Conservation (phyloP, 2,113 vertebrate species). For the Callipepla squamata region DNA sequence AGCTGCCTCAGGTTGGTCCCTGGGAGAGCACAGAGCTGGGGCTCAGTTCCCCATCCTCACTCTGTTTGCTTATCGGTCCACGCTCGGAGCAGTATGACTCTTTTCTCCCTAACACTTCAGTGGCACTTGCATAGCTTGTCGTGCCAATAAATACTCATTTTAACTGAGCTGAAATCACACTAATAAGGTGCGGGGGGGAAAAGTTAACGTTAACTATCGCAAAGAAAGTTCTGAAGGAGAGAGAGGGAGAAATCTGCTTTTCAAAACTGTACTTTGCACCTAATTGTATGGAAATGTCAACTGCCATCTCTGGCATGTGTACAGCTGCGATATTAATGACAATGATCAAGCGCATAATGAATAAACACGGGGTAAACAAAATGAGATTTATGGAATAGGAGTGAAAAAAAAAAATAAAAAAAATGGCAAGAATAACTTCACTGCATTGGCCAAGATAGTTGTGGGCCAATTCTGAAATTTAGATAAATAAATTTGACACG, state of each 20-base stretch:
- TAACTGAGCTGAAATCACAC: background rate
- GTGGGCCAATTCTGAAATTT: background rate
- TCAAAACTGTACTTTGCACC: background rate
- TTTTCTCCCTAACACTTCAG: background rate
- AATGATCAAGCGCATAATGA: background rate
- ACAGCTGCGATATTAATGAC: background rate
- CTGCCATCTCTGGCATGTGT: background rate
- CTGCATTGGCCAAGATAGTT: background rate
- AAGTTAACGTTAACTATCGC: background rate
- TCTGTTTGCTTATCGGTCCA: accelerated
- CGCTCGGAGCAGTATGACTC: background rate
- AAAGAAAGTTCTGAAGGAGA: background rate
- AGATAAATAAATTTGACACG: background rate
- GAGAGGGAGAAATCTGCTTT: background rate
- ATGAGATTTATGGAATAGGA: background rate
- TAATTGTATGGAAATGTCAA: background rate
- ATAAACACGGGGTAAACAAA: background rate
- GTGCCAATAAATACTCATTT: background rate
- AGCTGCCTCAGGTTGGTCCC: background rate
- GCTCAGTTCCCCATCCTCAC: background rate
- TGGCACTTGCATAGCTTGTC: background rate
- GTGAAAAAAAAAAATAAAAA: background rate
- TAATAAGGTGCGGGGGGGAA: background rate
- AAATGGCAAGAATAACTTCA: background rate
- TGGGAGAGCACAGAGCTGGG: background rate